These are phyloP conservation scores for Cheiracanthium punctorium DNA, from an alignment of 2,888 invertebrate species.

Conservation along the genomic window DNA sequence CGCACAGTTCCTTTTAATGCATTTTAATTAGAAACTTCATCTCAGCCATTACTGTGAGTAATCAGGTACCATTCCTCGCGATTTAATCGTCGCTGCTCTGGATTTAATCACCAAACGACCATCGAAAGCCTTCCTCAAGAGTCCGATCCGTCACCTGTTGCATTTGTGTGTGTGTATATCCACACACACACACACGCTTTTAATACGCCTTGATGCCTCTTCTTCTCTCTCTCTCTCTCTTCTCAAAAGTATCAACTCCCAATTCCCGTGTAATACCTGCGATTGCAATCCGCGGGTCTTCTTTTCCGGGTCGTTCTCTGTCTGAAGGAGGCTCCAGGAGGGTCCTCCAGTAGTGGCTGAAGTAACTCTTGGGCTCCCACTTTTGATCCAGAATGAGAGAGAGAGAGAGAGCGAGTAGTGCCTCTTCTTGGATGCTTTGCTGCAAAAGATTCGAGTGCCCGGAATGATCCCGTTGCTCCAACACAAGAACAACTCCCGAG, in stretches of 20 bases:
- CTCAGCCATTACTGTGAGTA: too few relatives aligned
- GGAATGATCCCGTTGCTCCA: conserved; percentile 11
- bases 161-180: not conserved
- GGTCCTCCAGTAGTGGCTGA: conserved; percentile 61
- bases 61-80: too few relatives aligned
- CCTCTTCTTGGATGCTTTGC: too few relatives aligned
- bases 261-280: conserved; percentile 48
- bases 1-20: too few relatives aligned
- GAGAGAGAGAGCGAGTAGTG: too few relatives aligned
- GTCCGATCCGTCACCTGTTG: not conserved
- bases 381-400: conserved; percentile 62
- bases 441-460: conserved; percentile 48
- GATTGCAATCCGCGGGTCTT: conserved; percentile 28
- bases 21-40: too few relatives aligned
- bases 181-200: too few relatives aligned
- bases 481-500: not conserved
- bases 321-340: conserved; percentile 51
- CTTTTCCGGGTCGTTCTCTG: conserved; percentile 24
- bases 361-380: conserved; percentile 65
- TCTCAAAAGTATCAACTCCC: conserved; percentile 4
- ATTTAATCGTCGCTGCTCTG: too few relatives aligned
- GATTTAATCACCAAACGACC: too few relatives aligned
- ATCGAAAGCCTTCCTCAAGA: not conserved
- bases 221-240: too few relatives aligned
- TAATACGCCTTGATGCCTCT: too few relatives aligned